Base-by-base conservation (phyloP, 1,140 invertebrate species). In the Apis florea region DNA sequence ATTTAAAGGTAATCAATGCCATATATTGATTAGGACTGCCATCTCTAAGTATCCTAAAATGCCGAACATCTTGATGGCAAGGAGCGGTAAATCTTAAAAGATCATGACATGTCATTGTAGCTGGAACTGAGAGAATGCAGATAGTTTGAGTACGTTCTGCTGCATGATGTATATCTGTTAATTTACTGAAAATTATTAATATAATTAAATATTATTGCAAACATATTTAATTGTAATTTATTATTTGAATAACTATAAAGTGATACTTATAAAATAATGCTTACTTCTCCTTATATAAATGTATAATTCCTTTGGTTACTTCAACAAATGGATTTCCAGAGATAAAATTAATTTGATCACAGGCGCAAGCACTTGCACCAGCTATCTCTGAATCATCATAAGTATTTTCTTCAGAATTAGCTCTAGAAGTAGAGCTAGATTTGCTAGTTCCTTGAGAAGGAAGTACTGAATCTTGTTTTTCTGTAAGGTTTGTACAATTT, bases 291-390 rank as follows among this genome's bases (percentile, higher is more conserved):
- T 99, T 99, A 92, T 98, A 99, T 1, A 99, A 94, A 95, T 99
- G 98, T 40, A 99, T 94, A 68, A 99, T 97, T 67, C 99, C 99
- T 93, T 98, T 98, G 0, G 98, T 99, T 53, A 98, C 96, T 95
- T 99, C 99, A 12, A 99, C 98, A 90, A 97, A 97, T 15, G 98
- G 98, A 95, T 99, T 99, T 4, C 99, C 99, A 90, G 97, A 99
- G 83, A 98, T 97, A 94, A 99, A 99, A 73, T 94, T 95, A n/a
- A 97, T 96, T 87, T 96, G 95, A 76, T 95, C 94, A 59, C 86
- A 76, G 91, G 89, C 85, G 80, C 93, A 86, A 82, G 87, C 82
- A 15, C 85, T 86, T 72, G 88, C 88, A 72, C 86, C 91, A 82
- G 92, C 82, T 66, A 87, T 84, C n/a, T 94, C 93, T 54, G 40